Conservation (phyloP, 2,888 invertebrate genomes). For the Cistogaster globosa region DNA sequence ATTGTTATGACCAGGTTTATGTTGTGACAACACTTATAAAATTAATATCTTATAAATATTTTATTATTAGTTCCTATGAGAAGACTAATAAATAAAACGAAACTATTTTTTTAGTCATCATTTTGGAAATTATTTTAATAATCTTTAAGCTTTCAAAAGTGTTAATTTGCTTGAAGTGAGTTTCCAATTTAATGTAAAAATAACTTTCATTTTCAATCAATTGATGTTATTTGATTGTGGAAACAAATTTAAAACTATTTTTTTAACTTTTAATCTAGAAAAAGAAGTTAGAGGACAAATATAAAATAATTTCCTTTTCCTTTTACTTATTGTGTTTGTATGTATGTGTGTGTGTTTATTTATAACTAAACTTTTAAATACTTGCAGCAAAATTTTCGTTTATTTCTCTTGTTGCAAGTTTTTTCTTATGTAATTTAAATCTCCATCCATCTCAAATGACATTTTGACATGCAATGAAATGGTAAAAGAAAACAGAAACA, state of each 20-base stretch:
- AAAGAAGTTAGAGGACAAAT: background rate
- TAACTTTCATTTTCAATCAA: conserved; percentile 42
- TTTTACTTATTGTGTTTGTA: background rate
- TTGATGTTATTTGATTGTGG: background rate
- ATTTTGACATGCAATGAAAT: conserved; percentile 77
- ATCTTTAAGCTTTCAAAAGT: too few relatives aligned
- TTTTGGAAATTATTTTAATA: too few relatives aligned
- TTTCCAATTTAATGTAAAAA: too few relatives aligned
- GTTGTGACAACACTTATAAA: too few relatives aligned
- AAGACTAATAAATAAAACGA: too few relatives aligned
- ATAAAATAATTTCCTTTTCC: conserved; percentile 41
- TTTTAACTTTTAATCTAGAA: conserved; percentile 52
- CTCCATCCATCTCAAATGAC: conserved; percentile 75
- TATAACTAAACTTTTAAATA: conserved; percentile 58
- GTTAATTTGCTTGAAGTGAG: too few relatives aligned
- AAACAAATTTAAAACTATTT: conserved; percentile 43
- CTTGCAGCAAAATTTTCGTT: conserved; percentile 34
- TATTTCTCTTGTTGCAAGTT: background rate
- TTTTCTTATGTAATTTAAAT: background rate
- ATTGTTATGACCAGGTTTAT: too few relatives aligned
- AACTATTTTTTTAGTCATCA: too few relatives aligned
- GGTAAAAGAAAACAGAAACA: conserved; percentile 6
- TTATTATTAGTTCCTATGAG: too few relatives aligned
- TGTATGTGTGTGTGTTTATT: background rate
- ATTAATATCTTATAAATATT: too few relatives aligned